Evolutionary conservation across 2,888 invertebrate species (phyloP).

Genomic region (Boloria selene): DNA sequence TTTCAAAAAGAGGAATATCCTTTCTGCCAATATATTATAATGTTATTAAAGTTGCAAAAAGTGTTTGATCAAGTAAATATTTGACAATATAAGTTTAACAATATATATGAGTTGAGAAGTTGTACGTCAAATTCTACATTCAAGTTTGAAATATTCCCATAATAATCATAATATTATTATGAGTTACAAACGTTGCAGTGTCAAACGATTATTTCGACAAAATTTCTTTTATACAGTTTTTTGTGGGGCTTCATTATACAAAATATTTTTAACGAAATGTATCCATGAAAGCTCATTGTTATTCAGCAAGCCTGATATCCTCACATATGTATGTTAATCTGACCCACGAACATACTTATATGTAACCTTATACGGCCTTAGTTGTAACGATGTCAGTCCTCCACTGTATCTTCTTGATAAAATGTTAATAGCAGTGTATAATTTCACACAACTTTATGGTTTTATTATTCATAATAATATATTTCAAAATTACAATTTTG

Average conservation of each 20-base stretch:
- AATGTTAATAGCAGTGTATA: slow-evolving; percentile 15
- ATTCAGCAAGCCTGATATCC: slow-evolving; percentile 17
- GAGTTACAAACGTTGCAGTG: background rate
- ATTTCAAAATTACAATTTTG: background rate
- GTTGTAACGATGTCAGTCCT: slow-evolving; percentile 5
- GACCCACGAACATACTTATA: slow-evolving; percentile 14
- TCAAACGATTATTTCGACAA: background rate
- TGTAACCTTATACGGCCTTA: background rate
- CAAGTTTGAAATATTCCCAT: background rate
- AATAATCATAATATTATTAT: background rate
- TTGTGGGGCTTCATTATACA: background rate
- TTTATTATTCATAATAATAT: background rate
- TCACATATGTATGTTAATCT: slow-evolving; percentile 21
- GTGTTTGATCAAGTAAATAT: no score
- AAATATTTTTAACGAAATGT: slow-evolving; percentile 8
- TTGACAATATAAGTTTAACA: no score
- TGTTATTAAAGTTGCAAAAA: no score
- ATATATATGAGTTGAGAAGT: no score
- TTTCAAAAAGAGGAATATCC: no score
- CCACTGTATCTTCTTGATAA: slow-evolving; percentile 17
- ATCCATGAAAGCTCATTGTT: slow-evolving; percentile 15
- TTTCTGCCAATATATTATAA: no score
- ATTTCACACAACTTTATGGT: slow-evolving; percentile 11
- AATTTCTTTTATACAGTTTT: background rate
- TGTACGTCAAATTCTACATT: background rate